Evolutionary conservation across 1,140 invertebrate genomes (phyloP).

Genomic region (Cotesia typhae): DNA sequence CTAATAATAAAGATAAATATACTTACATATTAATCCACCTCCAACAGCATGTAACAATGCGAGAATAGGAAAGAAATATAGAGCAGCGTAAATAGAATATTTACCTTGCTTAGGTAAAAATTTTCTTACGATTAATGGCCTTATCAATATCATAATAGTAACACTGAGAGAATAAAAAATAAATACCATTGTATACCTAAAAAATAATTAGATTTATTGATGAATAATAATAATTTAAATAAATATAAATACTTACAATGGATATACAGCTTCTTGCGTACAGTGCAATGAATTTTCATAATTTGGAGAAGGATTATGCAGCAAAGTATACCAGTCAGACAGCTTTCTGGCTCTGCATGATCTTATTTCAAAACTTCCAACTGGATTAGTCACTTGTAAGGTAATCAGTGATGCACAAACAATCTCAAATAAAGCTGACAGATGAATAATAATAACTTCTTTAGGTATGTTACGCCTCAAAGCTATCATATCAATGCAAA

Average conservation of each 20-base stretch:
- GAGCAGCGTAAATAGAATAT: conserved; percentile 88
- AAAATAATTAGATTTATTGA: conserved; percentile 46
- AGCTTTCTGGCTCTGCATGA: conserved; percentile 81
- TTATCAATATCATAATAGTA: conserved; percentile 79
- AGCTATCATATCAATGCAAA: conserved; percentile 87
- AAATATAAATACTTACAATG: conserved; percentile 77
- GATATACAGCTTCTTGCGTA: conserved; percentile 96
- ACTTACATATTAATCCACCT: conserved; percentile 90
- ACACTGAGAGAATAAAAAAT: conserved; percentile 89
- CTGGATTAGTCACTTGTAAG: conserved; percentile 79
- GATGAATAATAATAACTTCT: conserved; percentile 76
- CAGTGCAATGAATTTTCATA: conserved; percentile 90
- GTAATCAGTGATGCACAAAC: conserved; percentile 77
- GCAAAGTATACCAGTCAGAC: conserved; percentile 95
- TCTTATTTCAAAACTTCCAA: conserved; percentile 76
- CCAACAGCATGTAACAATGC: conserved; percentile 88
- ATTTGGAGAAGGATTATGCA: conserved; percentile 93
- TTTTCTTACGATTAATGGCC: conserved; percentile 75
- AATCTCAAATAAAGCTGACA: conserved; percentile 85
- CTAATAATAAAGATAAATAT: conserved; percentile 15
- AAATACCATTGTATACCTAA: conserved; percentile 93
- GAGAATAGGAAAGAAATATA: conserved; percentile 94
- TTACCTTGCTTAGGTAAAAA: conserved; percentile 74
- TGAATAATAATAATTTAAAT: conserved; percentile 23
- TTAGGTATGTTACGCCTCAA: conserved; percentile 79